Base-by-base conservation (phyloP, 2,113 vertebrate species). In the Pungitius pungitius region DNA sequence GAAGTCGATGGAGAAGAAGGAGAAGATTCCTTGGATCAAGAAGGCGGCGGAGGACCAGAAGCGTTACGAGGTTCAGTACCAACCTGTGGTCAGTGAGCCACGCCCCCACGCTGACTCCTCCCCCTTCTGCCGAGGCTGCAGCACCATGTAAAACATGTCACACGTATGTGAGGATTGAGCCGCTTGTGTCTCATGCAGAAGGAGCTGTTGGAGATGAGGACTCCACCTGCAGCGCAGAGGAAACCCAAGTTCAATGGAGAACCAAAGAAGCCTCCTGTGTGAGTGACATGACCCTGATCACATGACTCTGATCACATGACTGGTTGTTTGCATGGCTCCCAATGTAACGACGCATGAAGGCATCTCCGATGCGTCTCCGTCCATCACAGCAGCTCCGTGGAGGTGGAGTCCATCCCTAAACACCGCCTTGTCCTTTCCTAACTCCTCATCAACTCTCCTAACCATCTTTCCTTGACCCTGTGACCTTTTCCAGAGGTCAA, bases 41-140 rank as follows among this genome's bases (percentile, higher is more conserved):
- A 95, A 94, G 62, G 94, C 94, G 0, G 94, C 94, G 0, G 94
- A 95, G 81, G 94, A 95, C 87, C 94, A 95, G 93, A 95, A 94
- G 71, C 82, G 94, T 88, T 95, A 95, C 69, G 94, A 95, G 93
- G 94, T 95, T 90, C 74, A 90, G 88, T 91, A 88, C 85, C 82
- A 49, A 60, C 84, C 87, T 54, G 89, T 91, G 90, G 86, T 93
- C 88, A 91, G 86, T 89, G 89, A 90, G 69, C 80, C 77, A 77
- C 14, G 11, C 55, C 68, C 59, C 20, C 22, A 14, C 26, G 9
- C 55, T 3, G 52, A 27, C 52, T 54, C 52, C 52, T 13, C 52
- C 51, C 49, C 10, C 51, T 52, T 4, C 51, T 11, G 22, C 22
- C 24, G 51, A 52, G 51, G n/a, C 45, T 18, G 18, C 45, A 18